These are phyloP conservation scores for Garra rufa DNA, from an alignment of 2,113 vertebrate genomes.

Conservation along the genomic window DNA sequence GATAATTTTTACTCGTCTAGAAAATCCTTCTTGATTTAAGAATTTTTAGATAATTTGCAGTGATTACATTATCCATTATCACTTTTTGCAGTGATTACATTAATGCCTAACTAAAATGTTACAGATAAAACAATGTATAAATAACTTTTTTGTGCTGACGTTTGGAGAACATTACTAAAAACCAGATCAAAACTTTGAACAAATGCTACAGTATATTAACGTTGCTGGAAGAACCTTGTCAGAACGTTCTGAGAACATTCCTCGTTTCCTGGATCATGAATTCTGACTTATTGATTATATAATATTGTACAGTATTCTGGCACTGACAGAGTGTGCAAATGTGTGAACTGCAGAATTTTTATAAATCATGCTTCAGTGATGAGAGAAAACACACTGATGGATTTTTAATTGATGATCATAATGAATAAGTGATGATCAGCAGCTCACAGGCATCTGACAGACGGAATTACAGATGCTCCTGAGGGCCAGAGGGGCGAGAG, in stretches of 20 bases:
- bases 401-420: not conserved
- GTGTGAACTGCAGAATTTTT: not conserved
- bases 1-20: too few relatives aligned
- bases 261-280: too few relatives aligned
- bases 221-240: too few relatives aligned
- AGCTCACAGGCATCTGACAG: not conserved
- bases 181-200: not conserved
- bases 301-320: not conserved
- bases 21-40: too few relatives aligned
- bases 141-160: not conserved
- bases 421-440: not conserved
- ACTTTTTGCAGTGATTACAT: too few relatives aligned
- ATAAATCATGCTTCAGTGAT: not conserved
- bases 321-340: not conserved
- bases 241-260: too few relatives aligned
- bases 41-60: too few relatives aligned
- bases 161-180: not conserved
- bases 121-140: not conserved
- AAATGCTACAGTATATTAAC: too few relatives aligned
- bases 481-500: conserved; percentile 9
- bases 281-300: not conserved
- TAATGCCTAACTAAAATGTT: not conserved
- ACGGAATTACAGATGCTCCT: not conserved
- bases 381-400: conserved; percentile 4
- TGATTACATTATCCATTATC: too few relatives aligned